These are phyloP conservation scores for Gallinago paraguaiae DNA, from an alignment of 2,113 vertebrate genomes.

Conservation along the genomic window DNA sequence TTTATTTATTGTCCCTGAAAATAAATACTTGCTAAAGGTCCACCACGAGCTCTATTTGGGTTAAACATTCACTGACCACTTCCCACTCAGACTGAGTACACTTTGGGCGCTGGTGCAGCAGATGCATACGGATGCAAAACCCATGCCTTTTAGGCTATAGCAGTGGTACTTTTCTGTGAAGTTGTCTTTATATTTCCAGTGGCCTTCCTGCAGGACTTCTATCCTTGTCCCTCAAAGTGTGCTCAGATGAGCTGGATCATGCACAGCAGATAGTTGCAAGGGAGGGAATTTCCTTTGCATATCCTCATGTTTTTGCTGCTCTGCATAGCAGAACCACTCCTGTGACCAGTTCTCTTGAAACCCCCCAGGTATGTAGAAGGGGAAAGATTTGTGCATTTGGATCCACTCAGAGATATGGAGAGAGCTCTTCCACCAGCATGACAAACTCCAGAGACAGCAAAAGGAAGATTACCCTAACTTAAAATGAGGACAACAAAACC, in stretches of 20 bases:
- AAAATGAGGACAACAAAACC: neutral
- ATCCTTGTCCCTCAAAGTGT: neutral
- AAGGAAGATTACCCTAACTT: neutral
- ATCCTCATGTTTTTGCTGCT: neutral
- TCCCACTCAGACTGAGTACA: neutral
- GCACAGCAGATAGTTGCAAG: neutral
- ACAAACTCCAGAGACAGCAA: neutral
- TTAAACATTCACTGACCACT: neutral
- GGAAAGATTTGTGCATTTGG: neutral
- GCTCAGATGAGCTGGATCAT: neutral
- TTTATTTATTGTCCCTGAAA: neutral
- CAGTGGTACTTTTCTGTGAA: neutral
- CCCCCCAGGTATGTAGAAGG: neutral
- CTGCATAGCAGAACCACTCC: neutral
- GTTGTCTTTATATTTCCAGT: neutral
- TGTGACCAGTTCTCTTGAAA: neutral
- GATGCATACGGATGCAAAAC: neutral
- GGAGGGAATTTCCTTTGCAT: neutral
- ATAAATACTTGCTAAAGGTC: neutral
- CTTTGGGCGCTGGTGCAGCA: neutral
- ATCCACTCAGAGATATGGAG: neutral
- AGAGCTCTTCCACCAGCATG: neutral
- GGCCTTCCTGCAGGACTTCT: neutral
- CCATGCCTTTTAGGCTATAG: neutral
- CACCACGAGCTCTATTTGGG: neutral